Base-by-base conservation (phyloP, 1,140 invertebrate species). In the Lerema accius region DNA sequence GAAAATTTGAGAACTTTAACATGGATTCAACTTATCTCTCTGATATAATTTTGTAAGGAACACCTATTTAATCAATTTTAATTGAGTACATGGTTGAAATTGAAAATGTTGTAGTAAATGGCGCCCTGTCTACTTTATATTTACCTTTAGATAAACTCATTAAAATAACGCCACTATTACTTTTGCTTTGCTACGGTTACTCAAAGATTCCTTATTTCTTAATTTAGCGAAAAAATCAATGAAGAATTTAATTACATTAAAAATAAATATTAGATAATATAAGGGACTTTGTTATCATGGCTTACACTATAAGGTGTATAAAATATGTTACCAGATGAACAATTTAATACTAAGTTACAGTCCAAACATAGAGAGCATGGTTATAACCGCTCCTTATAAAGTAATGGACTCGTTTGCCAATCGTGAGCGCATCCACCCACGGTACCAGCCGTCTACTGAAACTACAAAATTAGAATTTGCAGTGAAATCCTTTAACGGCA, bases 341-440 rank as follows among this genome's bases (percentile, higher is more conserved):
- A 37, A 37, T 37, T 37, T 28, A 16, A 43, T 56, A 15, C 19
- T 45, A 28, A 32, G 23, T 42, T 45, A 16, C 51, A 43, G 11
- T 13, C 51, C 19, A 56, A 56, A 56, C 42, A 42, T 56, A 56
- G 39, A 56, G 10, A 56, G 40, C 39, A 13, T n/a, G 23, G 39
- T 16, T 45, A 43, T 16, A 56, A 28, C 19, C 51, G 15, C 23
- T 43, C 51, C 51, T 43, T 43, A 43, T 43, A 56, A 14, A 28
- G 51, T 26, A 43, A 19, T 56, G 40, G 42, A 43, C 51, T 56
- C 40, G 40, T 56, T 56, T 56, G 23, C 37, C 50, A 32, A 42
- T 28, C 51, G 40, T 56, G 51, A 56, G 51, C 23, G 40, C 51
- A 56, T 43, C 51, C 51, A 26, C 51, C 51, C 37, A 56, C 39